Evolutionary conservation across 2,888 invertebrate genomes (phyloP).

Genomic region (Harpalus rufipes): DNA sequence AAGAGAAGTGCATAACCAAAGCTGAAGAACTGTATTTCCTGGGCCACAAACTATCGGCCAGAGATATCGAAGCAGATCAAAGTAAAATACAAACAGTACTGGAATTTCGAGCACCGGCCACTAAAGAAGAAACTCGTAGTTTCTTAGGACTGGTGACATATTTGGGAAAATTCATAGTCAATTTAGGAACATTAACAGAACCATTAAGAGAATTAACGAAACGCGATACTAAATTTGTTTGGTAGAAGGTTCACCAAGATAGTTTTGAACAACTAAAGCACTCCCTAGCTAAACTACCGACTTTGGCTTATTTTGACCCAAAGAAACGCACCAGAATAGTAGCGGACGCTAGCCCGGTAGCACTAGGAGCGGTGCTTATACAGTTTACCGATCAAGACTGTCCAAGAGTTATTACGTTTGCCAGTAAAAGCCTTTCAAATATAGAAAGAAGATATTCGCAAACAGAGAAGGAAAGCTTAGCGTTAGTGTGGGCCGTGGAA

Average conservation of each 20-base stretch:
- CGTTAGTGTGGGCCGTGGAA: constrained; percentile 74
- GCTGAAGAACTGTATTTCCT: constrained; percentile 69
- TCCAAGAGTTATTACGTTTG: constrained; percentile 70
- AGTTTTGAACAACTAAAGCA: constrained; percentile 45
- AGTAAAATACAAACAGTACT: neutral
- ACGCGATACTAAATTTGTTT: constrained; percentile 34
- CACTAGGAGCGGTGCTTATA: constrained; percentile 71
- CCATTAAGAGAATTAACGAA: constrained; percentile 34
- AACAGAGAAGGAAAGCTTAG: constrained; percentile 74
- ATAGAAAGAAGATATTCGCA: constrained; percentile 72
- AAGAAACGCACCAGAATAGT: constrained; percentile 68
- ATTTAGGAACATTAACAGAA: constrained; percentile 58
- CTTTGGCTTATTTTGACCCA: constrained; percentile 69
- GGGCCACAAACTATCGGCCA: constrained; percentile 67
- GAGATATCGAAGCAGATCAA: neutral
- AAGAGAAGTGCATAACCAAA: constrained; percentile 70
- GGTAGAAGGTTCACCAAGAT: neutral
- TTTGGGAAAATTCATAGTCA: constrained; percentile 48
- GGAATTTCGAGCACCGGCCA: constrained; percentile 21
- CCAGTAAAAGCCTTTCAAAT: constrained; percentile 70
- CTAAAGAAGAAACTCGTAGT: constrained; percentile 24
- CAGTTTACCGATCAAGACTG: constrained; percentile 69
- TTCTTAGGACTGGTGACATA: constrained; percentile 45
- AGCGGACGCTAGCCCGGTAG: constrained; percentile 72
- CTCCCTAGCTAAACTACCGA: constrained; percentile 60